Evolutionary conservation across 2,888 invertebrate species (phyloP), one percentile per base, ranked within the genome.

Genomic region (Empis livida): DNA sequence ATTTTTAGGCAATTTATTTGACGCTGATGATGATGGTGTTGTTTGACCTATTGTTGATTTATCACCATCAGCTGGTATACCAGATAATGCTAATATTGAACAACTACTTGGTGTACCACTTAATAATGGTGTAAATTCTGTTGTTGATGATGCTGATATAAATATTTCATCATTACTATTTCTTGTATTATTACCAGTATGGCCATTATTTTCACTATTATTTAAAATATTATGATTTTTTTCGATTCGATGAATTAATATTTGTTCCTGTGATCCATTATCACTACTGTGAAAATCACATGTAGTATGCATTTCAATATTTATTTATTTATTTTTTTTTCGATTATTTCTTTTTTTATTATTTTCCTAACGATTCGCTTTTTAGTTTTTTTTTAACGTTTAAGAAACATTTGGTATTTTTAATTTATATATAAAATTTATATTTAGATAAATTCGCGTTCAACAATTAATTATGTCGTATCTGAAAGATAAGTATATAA

Each of bases 281-380:
- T 42, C 15, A 35, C 38, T 11, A 60, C 89, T 90, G 59, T 90
- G 83, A 51, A 92, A 82, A 65, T 88, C 41, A 20, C 41, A 41
- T n/a, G 41, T 14, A n/a, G 13, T 16, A 41, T 41, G 41, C 41
- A 41, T 41, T 27, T 27, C 23, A 27, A 27, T 27, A 27, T n/a
- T n/a, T 27, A 27, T 27, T 35, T 35, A n/a, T n/a, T 13, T 35
- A n/a, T 5, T n/a, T n/a, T n/a, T 35, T 35, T 35, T 35, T 3
- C 35, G 35, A n/a, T 13, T 32, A 6, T 32, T 32, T 32, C 9
- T 32, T 32, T n/a, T n/a, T 5, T 32, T 32, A 13, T 32, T 5
- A 13, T 32, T 32, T 20, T 5, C 20, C 4, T n/a, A 20, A 20
- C 20, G 23, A 27, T 27, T n/a, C n/a, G n/a, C n/a, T n/a, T n/a